Base-by-base conservation (phyloP, 2,888 invertebrate species). In the Geotrupes spiniger region DNA sequence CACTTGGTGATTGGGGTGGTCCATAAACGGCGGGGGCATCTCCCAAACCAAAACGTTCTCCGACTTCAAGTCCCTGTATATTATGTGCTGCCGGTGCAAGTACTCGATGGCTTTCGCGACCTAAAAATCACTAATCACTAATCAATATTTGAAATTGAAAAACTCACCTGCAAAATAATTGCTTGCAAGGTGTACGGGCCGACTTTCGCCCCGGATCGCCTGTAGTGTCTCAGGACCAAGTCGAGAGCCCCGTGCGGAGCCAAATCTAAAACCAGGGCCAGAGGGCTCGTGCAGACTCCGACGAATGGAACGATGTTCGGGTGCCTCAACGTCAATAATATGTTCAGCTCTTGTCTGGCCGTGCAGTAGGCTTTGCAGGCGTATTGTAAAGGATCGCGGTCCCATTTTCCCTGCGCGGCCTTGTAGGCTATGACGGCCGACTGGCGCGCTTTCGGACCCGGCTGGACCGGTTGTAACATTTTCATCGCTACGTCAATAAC, bases 1-100 rank as follows among this genome's bases (percentile, higher is more conserved):
- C 1, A 92, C 89, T 49, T 77, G 77, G 56, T 80, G 77, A 54
- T 85, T 83, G 0, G 84, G 83, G 49, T 80, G 79, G 39, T 82
- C 80, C 51, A 83, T 80, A 65, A 83, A 84, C 0, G 94, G 89
- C 14, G 82, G 77, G 0, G 98, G 97, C 76, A 98, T 84, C 56
- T 89, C 83, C 98, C 98, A 99, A n/a, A 97, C 97, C 2, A 99
- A 75, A 31, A 99, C 95, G 76, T 99, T 99, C 71, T 98, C 98
- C 0, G 95, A 92, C 78, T 99, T 91, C 8, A 94, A 76, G 71
- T 94, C 93, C 33, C 92, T 78, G 72, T 98, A 98, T 56, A 99
- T 93, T 29, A 99, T 93, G 53, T 90, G 84, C 50, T 89, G 84
- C 6, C 90, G 85, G 75, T 99, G 99, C 15, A 99, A 78, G 74